A percentile compares a stretch with the other conserved stretches of the same genome.
Conservation (phyloP, 2,888 invertebrate species). For the Heliconius cydno region DNA sequence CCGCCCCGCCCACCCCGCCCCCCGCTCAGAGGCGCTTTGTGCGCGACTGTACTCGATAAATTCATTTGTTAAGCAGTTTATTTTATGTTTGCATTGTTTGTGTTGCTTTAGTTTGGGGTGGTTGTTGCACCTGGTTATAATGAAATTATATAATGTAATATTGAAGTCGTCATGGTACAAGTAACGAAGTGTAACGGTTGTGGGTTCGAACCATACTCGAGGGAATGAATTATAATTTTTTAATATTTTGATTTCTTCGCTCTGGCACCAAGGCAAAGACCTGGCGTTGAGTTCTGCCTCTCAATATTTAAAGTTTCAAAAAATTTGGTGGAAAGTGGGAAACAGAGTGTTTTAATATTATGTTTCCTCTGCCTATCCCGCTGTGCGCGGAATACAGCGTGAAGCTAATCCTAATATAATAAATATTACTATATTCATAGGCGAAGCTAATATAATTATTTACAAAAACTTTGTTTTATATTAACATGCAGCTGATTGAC, state of each 20-base stretch:
- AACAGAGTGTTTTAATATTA: background rate
- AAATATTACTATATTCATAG: too few species aligned
- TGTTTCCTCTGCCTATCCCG: background rate
- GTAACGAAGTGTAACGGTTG: background rate
- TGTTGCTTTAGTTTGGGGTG: conserved; percentile 60
- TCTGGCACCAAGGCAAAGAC: background rate
- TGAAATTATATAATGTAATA: conserved; percentile 6
- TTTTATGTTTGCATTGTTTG: conserved; percentile 69
- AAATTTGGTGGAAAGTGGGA: background rate
- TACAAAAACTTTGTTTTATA: too few species aligned
- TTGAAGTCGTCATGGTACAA: background rate
- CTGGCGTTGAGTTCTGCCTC: background rate
- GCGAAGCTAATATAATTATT: too few species aligned
- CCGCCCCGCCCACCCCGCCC: conserved; percentile 77
- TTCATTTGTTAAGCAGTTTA: conserved; percentile 70
- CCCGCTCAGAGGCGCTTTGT: conserved; percentile 66
- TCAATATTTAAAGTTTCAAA: background rate
- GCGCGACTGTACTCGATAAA: conserved; percentile 62
- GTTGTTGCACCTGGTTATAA: conserved; percentile 36
- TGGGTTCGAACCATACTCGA: background rate
- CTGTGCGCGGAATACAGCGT: background rate
- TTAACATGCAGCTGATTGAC: too few species aligned
- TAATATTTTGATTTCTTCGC: background rate
- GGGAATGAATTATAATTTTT: background rate
- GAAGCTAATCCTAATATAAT: background rate